Base-by-base conservation (phyloP, 1,140 invertebrate genomes). In the Bombus soroeensis region DNA sequence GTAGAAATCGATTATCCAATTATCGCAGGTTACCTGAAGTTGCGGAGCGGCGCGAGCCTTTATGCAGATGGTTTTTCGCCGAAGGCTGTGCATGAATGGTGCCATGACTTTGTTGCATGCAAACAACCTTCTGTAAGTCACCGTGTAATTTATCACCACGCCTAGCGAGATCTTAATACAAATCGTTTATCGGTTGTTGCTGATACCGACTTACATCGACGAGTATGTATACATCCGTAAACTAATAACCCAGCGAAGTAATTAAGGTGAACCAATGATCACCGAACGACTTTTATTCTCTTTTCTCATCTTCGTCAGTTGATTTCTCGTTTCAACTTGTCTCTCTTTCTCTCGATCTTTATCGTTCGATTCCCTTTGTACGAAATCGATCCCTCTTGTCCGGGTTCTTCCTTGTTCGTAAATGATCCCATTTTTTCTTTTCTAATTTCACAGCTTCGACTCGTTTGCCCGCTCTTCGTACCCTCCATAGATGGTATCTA, bases 161-260 rank as follows among this genome's bases (percentile, higher is more conserved):
- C 88, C 90, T 86, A 87, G 85, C 90, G 91, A 92, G 91, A 92
- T 92, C 91, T 92, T 92, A 92, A 92, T 92, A 91, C 90, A 89
- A 92, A 92, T 92, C 91, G 91, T 90, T 91, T 92, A 92, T 92
- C 88, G 89, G 81, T 87, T 86, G 66, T 80, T 78, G 79, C 37
- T 59, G 64, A 87, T 90, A 86, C 86, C 41, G 64, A 82, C 74
- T 57, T 68, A 32, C 73, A 82, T 43, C 53, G 13, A 74, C 81
- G 57, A 57, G 71, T 77, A 72, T 82, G 68, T 66, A 66, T 73
- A 82, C 59, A 81, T 82, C 32, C 84, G 68, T 77, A 39, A 77
- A 84, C 85, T 92, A 92, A 90, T 90, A 91, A 91, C 84, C 87
- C 74, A 41, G 89, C 86, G 41, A 76, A 83, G 87, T 89, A 90